These are phyloP conservation scores for Chironomus tentans DNA, from an alignment of 2,888 invertebrate genomes.

Conservation along the genomic window DNA sequence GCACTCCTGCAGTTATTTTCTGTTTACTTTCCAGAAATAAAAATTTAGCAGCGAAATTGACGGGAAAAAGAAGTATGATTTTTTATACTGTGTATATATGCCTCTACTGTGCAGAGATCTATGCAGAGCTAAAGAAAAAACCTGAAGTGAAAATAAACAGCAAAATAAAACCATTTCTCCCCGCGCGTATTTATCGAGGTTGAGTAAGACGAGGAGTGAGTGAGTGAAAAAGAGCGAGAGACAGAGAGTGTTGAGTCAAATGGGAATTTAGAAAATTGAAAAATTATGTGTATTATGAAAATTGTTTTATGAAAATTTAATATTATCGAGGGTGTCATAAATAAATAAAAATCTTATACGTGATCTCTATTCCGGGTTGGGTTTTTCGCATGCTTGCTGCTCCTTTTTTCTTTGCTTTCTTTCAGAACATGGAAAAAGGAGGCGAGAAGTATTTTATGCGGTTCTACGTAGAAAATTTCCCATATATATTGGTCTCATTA, in stretches of 20 bases:
- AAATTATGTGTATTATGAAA: constrained; percentile 28
- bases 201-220: background rate
- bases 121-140: background rate
- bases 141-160: constrained; percentile 9
- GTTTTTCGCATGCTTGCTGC: background rate
- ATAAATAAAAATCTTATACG: constrained; percentile 26
- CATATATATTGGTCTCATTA: background rate
- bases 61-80: background rate
- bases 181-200: background rate
- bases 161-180: constrained; percentile 2
- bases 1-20: background rate
- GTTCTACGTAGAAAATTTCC: background rate
- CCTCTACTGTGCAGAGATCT: too few relatives aligned
- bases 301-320: constrained; percentile 28
- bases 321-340: constrained; percentile 27
- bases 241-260: background rate
- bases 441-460: background rate
- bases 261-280: constrained; percentile 27
- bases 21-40: constrained; percentile 3
- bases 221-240: background rate
- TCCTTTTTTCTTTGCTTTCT: too few relatives aligned
- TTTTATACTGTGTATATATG: background rate
- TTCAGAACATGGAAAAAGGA: background rate
- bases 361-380: constrained; percentile 9
- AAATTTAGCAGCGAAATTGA: background rate